Evolutionary conservation across 2,113 vertebrate species (phyloP), one percentile per base, ranked within the genome.

Genomic region (Mesocricetus auratus): DNA sequence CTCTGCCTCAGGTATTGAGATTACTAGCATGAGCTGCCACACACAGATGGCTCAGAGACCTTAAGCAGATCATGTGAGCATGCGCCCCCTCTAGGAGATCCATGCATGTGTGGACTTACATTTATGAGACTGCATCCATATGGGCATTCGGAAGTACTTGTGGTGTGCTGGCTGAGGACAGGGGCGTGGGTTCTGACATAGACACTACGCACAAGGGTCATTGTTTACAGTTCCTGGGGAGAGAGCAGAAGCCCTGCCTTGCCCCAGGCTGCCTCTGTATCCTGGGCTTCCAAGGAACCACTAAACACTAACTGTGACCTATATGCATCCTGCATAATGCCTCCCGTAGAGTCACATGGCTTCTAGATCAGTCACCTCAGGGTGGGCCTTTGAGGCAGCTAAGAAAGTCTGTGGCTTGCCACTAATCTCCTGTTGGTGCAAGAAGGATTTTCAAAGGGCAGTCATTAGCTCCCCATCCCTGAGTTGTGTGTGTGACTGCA

Each of bases 291-390:
- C 53, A 66, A 47, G 74, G 79, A 90, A 58, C 73, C 96, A 42
- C 90, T 81, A 58, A 96, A 95, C 97, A 93, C 95, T 95, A 96
- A 78, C 71, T 29, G 42, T 82, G 68, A 29, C 53, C 89, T 71
- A 24, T 4, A 3, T 33, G 8, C 33, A 33, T 8, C 39, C 10
- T 17, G 47, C 3, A 26, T 3, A 2, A 7, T 24, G n/a, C 64
- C 58, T 90, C 75, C 69, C 15, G 12, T 26, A 62, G n/a, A 85
- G 58, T 85, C 8, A 56, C 29, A 31, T 47, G 78, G 86, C 71
- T 78, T 94, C 62, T 12, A 68, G 47, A 60, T 39, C 56, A 50
- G 64, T 56, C 53, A 36, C 33, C 71, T 74, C 77, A 21, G 17
- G 45, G 45, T 77, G 15, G 26, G 47, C 74, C 85, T 88, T 64